Evolutionary conservation across 37 sponge, comb jelly and placozoan genomes (phyloP).

Genomic region (Crambe crambe): DNA sequence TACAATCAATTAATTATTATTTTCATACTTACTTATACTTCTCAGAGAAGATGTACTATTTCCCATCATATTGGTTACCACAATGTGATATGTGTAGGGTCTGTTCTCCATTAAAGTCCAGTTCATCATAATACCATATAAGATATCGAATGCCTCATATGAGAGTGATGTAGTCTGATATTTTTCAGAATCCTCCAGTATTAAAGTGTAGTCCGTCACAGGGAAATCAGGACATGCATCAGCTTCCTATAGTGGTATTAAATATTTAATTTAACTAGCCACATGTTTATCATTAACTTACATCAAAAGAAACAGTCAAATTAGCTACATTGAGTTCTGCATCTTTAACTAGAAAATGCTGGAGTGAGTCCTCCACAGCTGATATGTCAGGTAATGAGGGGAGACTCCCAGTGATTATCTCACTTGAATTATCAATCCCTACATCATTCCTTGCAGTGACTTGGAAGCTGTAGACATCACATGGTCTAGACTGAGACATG

Average conservation of each 20-base stretch:
- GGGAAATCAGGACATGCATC: no score
- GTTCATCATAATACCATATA: no score
- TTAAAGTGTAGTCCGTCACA: not conserved
- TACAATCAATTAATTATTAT: no score
- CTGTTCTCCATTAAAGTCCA: not conserved
- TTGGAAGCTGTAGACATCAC: not conserved
- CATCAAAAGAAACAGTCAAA: not conserved
- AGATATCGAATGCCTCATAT: no score
- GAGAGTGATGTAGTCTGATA: no score
- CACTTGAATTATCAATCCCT: not conserved
- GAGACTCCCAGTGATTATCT: conserved; percentile 7
- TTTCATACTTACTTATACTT: not conserved
- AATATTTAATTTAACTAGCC: no score
- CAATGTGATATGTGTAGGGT: not conserved
- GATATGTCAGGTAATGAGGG: not conserved
- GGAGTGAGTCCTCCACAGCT: not conserved
- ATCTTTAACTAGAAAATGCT: not conserved
- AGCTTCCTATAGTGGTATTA: no score
- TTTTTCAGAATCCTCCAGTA: not conserved
- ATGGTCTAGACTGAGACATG: not conserved
- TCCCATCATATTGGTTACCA: not conserved
- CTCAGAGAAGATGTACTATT: not conserved
- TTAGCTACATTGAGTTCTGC: not conserved
- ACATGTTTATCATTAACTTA: not conserved
- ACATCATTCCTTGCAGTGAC: not conserved